A percentile compares a stretch with the other conserved stretches of the same genome.
Evolutionary conservation across 2,888 invertebrate species (phyloP).

Genomic region (Hirtodrosophila alboralis): DNA sequence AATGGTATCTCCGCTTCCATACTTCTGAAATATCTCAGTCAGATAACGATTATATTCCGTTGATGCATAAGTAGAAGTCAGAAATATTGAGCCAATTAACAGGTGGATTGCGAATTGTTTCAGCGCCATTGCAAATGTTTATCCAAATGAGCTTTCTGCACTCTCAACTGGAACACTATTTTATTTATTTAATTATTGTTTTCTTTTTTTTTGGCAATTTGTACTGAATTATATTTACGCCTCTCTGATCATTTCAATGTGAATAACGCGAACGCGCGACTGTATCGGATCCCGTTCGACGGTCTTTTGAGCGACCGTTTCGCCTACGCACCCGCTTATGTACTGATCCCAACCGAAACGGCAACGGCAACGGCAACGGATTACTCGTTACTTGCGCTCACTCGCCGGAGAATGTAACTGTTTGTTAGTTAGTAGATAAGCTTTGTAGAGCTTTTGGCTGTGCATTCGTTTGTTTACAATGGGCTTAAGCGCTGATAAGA

Average conservation of each 20-base stretch:
- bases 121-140: constrained; percentile 45
- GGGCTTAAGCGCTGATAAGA: constrained; percentile 14
- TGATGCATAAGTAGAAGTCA: constrained; percentile 43
- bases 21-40: constrained; percentile 83
- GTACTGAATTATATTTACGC: constrained; percentile 12
- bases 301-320: constrained; percentile 57
- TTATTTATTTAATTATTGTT: not conserved
- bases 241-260: constrained; percentile 35
- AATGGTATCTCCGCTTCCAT: constrained; percentile 82
- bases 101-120: constrained; percentile 30
- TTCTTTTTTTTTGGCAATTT: constrained; percentile 18
- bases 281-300: constrained; percentile 46
- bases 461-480: constrained; percentile 3
- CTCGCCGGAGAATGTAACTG: constrained; percentile 38
- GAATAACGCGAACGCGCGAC: constrained; percentile 7
- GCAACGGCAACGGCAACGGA: constrained; percentile 11
- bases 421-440: constrained; percentile 34
- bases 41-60: constrained; percentile 83
- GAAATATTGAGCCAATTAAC: constrained; percentile 20
- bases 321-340: constrained; percentile 54
- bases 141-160: constrained; percentile 20
- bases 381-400: constrained; percentile 17
- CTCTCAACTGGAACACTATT: constrained; percentile 12
- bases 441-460: constrained; percentile 50
- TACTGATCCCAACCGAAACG: constrained; percentile 53